Percentiles rank a stretch among this genome's conserved stretches.
These are phyloP conservation scores for Falcunculus frontatus DNA, from an alignment of 2,113 vertebrate species.

Conservation along the genomic window DNA sequence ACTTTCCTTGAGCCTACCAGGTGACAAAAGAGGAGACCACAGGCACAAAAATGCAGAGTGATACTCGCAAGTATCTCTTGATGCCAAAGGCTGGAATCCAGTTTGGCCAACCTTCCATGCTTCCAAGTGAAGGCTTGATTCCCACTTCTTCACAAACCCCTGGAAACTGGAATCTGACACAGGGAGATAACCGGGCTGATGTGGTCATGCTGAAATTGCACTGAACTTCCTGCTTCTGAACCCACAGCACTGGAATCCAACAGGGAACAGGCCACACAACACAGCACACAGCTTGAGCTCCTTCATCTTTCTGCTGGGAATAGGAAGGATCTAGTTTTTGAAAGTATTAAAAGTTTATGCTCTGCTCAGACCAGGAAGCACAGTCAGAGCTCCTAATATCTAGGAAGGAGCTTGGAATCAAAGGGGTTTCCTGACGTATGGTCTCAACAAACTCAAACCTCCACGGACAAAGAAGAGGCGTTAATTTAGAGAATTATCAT, in stretches of 20 bases:
- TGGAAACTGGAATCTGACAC: neutral
- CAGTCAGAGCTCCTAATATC: neutral
- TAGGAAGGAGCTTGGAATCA: neutral
- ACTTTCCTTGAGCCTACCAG: neutral
- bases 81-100: neutral
- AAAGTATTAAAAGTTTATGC: neutral
- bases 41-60: neutral
- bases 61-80: neutral
- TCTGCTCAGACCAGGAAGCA: neutral
- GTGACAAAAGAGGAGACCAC: neutral
- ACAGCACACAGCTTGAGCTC: neutral
- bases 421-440: neutral
- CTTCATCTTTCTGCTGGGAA: neutral
- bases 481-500: neutral
- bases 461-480: neutral
- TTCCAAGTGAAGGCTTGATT: accelerated
- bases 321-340: neutral
- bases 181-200: neutral
- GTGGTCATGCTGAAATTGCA: neutral
- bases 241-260: neutral
- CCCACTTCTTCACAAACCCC: neutral
- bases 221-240: neutral
- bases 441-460: neutral
- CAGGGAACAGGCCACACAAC: neutral
- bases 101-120: neutral